Evolutionary conservation across 2,797 vertebrate species (phyloP).

Genomic region (Micropoecilia bifurca): DNA sequence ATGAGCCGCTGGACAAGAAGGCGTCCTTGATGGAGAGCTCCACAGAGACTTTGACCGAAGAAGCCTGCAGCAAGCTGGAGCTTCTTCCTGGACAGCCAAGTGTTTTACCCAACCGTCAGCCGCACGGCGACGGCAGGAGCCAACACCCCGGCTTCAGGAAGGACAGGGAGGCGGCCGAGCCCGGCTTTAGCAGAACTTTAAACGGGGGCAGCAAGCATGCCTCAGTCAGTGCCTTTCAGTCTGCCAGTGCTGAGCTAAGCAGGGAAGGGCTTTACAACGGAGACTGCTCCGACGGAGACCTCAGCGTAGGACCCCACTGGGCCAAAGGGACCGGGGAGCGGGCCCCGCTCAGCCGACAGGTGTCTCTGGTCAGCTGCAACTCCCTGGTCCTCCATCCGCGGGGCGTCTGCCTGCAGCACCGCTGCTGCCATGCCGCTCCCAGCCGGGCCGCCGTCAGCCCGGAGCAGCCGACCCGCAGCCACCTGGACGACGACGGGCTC

Average conservation of each 20-base stretch:
- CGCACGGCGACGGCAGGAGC: slow-evolving; percentile 39
- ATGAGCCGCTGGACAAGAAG: slow-evolving; percentile 73
- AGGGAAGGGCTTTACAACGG: slow-evolving; percentile 83
- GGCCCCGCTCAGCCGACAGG: slow-evolving; percentile 86
- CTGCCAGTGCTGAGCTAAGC: slow-evolving; percentile 65
- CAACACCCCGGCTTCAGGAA: slow-evolving; percentile 59
- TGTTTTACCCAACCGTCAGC: slow-evolving; percentile 34
- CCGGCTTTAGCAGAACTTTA: slow-evolving; percentile 82
- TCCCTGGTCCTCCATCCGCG: slow-evolving; percentile 82
- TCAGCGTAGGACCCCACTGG: slow-evolving; percentile 63
- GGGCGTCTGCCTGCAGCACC: slow-evolving; percentile 78
- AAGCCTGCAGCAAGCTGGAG: slow-evolving; percentile 75
- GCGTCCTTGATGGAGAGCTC: slow-evolving; percentile 87
- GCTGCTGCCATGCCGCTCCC: slow-evolving; percentile 80
- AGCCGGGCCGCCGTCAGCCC: slow-evolving; percentile 84
- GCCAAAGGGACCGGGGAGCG: slow-evolving; percentile 83
- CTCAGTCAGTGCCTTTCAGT: slow-evolving; percentile 90
- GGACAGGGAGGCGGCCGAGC: slow-evolving; percentile 67
- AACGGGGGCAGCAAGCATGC: slow-evolving; percentile 77
- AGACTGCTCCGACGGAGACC: slow-evolving; percentile 74
- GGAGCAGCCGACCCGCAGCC: slow-evolving; percentile 90
- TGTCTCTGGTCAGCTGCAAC: slow-evolving; percentile 85
- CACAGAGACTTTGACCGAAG: slow-evolving; percentile 89
- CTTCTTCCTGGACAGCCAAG: slow-evolving; percentile 27
- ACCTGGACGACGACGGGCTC: slow-evolving; percentile 94